Evolutionary conservation across 2,888 invertebrate genomes (phyloP), one percentile per base, ranked within the genome.

Genomic region (Amaurobius ferox): DNA sequence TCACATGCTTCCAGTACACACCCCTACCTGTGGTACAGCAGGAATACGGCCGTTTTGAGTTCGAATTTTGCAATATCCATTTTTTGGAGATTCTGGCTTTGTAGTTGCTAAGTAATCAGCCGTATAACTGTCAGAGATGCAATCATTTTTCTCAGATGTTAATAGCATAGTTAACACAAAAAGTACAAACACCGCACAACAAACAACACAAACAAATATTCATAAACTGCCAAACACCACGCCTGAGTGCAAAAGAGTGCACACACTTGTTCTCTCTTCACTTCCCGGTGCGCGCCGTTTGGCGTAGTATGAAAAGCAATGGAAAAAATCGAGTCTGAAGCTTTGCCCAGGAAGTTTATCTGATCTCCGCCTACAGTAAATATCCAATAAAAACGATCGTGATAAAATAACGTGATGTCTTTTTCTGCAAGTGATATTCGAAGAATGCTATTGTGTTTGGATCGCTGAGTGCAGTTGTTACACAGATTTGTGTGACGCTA

Each of bases 121-220:
- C 7, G 48, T 39, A 28, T 62, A 77, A 29, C 64, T 44, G 16
- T 72, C 72, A 32, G 26, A 28, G 19, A 9, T n/a, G 29, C 44
- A 66, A 16, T 83, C 83, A n/a, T 48, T 9, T 71, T 83, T 83
- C 9, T 83, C 77, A 1, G 83, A 72, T 16, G 77, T 64, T 39
- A 83, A 64, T 67, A 83, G 35, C 83, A 83, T 83, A 39, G 44
- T 77, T 77, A 29, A 39, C 39, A 68, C 71, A 70, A 16, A 40
- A 62, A 48, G 77, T 64, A 48, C n/a, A n/a, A n/a, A 29, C 30
- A 74, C 32, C 19, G 30, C 23, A 66, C 32, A 35, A 23, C 16
- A 48, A 80, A 35, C 28, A 76, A 66, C 30, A 30, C 70, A 68
- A 6, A 61, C 39, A 74, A 55, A 70, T 7, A 68, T 13, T 6